Evolutionary conservation across 2,888 invertebrate species (phyloP), one percentile per base, ranked within the genome.

Genomic region (Leptopilina syphax): DNA sequence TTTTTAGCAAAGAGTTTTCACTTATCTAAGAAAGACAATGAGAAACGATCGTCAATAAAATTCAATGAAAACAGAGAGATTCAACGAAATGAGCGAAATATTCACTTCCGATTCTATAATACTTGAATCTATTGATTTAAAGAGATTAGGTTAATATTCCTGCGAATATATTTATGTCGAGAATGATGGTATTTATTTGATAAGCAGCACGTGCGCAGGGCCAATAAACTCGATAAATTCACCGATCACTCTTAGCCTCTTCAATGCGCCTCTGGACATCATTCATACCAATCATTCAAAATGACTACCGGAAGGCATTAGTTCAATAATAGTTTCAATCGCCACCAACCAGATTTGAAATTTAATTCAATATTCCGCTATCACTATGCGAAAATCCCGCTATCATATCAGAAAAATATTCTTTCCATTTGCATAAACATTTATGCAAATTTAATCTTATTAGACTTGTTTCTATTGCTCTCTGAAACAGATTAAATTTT

Each of bases 171-270:
- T 60, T 7, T n/a, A 60, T 5, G 5, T n/a, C 24, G 78, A 78
- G 79, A 78, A 81, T 50, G 10, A 77, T 79, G 60, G 82, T 78
- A 65, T 84, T 83, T 80, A 84, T 86, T 86, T 84, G 86, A 86
- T 88, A 88, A 88, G 83, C 84, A 83, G 84, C 87, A 85, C 87
- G 86, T 86, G 87, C 84, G 50, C 50, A 10, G 10, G 82, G 83
- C 84, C 85, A 88, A 87, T 86, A 86, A 82, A 77, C 81, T n/a
- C 77, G 82, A 85, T 88, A 86, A 83, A 82, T 84, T 80, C 60
- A 77, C 66, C 77, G 79, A 80, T 79, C 79, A 77, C 78, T 80
- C 63, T 80, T 78, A 34, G 34, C 34, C 78, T 79, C 81, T 76
- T 76, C 77, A 73, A 78, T 81, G 76, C 84, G 80, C 78, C 54